A percentile compares a stretch with the other conserved stretches of the same genome.
phyloP scores from a whole-genome alignment of 2,888 invertebrate genomes.

The Oxytorus armatus region DNA sequence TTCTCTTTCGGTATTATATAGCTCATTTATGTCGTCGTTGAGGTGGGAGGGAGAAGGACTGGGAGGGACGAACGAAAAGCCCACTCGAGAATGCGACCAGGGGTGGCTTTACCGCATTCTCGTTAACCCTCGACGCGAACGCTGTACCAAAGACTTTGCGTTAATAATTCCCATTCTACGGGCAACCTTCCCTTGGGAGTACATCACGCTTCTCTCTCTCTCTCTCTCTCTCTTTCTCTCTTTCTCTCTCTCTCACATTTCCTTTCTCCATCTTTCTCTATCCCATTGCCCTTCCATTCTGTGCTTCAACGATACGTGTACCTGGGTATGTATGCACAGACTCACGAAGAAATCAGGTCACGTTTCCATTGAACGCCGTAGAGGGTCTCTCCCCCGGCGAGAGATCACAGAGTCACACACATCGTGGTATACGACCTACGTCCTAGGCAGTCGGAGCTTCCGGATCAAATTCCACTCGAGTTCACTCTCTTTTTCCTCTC shows the following conservation, averaged over 20 bases:
- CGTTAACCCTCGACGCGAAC: constrained; percentile 63
- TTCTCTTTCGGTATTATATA: not conserved
- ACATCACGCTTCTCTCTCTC: constrained; percentile 51
- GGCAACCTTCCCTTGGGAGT: constrained; percentile 54
- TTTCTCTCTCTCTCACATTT: no score
- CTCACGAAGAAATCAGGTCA: constrained; percentile 63
- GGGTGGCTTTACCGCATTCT: constrained; percentile 57
- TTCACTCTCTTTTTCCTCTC: constrained; percentile 17
- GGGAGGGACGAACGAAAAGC: constrained; percentile 38
- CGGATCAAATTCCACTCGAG: constrained; percentile 59
- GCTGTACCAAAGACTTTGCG: constrained; percentile 52
- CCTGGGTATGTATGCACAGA: constrained; percentile 52
- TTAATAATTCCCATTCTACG: constrained; percentile 64
- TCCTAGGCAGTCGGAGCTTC: constrained; percentile 35
- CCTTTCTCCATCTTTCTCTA: constrained; percentile 25
- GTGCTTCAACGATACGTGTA: constrained; percentile 51
- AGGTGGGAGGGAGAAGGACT: constrained; percentile 9
- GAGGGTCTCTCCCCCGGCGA: constrained; percentile 28
- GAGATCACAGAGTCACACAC: constrained; percentile 18
- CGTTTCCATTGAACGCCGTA: constrained; percentile 60
- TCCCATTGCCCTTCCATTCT: constrained; percentile 4
- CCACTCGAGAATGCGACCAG: constrained; percentile 55
- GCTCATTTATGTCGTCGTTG: constrained; percentile 45
- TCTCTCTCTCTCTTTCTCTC: constrained; percentile 11
- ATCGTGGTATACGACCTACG: constrained; percentile 34